Percentiles rank a stretch among this genome's conserved stretches.
These are phyloP conservation scores for Gallinago paraguaiae DNA, from an alignment of 2,113 vertebrate genomes.

Conservation along the genomic window DNA sequence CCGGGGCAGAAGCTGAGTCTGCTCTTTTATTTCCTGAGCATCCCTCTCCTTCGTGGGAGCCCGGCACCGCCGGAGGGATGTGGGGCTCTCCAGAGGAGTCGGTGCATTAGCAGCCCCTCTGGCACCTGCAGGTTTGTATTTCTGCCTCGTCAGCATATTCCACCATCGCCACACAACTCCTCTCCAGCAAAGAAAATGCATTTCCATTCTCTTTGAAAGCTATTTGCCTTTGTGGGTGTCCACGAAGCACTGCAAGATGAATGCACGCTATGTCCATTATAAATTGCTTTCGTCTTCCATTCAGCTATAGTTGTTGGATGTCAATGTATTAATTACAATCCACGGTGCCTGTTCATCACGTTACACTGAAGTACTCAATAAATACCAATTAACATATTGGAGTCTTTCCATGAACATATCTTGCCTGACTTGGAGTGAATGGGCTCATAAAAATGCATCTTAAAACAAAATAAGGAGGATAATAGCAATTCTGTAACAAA, in stretches of 20 bases:
- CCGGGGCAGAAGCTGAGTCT: not conserved
- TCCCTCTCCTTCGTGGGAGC: not conserved
- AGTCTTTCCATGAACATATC: not conserved
- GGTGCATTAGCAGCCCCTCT: not conserved
- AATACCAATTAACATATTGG: not conserved
- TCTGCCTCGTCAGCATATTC: not conserved
- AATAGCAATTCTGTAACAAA: not conserved
- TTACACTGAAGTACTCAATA: slow-evolving; percentile 36
- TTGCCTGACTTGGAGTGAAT: not conserved
- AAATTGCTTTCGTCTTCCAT: slow-evolving; percentile 7
- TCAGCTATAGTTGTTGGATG: not conserved
- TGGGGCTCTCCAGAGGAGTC: not conserved
- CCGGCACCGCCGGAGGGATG: not conserved
- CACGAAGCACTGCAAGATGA: not conserved
- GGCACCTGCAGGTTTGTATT: not conserved
- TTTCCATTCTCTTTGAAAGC: not conserved
- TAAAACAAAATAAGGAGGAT: not conserved
- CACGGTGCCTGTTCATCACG: not conserved
- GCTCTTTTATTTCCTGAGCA: not conserved
- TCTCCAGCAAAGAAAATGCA: not conserved
- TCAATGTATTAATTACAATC: slow-evolving; percentile 40
- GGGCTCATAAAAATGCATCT: not conserved
- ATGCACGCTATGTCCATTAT: not conserved
- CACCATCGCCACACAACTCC: not conserved
- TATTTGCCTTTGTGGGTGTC: not conserved